A percentile compares a stretch with the other conserved stretches of the same genome.
Evolutionary conservation across 2,888 invertebrate species (phyloP).

Genomic region (Desoria tigrina): DNA sequence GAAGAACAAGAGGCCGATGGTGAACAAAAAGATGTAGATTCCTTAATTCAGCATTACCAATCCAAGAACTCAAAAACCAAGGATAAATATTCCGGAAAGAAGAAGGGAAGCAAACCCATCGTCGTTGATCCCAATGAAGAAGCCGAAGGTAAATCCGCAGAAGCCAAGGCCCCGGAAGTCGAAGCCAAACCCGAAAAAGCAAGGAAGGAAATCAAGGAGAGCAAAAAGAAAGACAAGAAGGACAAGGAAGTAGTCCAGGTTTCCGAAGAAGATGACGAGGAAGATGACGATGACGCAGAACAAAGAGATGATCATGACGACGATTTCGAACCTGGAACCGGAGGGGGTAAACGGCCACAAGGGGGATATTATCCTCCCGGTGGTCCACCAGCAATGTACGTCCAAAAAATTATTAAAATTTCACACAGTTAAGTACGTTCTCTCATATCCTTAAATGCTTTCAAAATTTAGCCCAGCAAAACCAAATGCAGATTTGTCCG

Average conservation of each 20-base stretch:
- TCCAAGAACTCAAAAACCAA: constrained; percentile 47
- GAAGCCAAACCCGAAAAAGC: constrained; percentile 15
- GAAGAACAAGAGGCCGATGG: constrained; percentile 41
- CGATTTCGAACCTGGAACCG: constrained; percentile 47
- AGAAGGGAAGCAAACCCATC: constrained; percentile 41
- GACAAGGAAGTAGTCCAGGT: constrained; percentile 18
- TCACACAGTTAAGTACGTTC: not conserved
- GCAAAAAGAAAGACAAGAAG: constrained; percentile 25
- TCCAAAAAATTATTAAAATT: constrained; percentile 3
- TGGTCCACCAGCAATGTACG: constrained; percentile 52
- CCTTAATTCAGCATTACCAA: constrained; percentile 48
- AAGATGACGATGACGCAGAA: constrained; percentile 44
- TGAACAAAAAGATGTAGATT: constrained; percentile 45
- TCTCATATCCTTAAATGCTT: not conserved
- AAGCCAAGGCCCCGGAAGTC: constrained; percentile 29
- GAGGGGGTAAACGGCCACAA: constrained; percentile 45
- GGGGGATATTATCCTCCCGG: constrained; percentile 52
- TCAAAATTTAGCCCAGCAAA: constrained; percentile 45
- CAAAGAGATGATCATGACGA: constrained; percentile 36
- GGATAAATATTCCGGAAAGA: constrained; percentile 39
- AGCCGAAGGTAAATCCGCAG: constrained; percentile 10
- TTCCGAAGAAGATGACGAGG: constrained; percentile 44
- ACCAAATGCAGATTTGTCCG: constrained; percentile 51
- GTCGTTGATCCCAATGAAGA: constrained; percentile 29
- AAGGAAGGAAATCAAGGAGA: constrained; percentile 44